phyloP scores from a whole-genome alignment of 2,113 vertebrate species.

The Clarias macrocephalus region DNA sequence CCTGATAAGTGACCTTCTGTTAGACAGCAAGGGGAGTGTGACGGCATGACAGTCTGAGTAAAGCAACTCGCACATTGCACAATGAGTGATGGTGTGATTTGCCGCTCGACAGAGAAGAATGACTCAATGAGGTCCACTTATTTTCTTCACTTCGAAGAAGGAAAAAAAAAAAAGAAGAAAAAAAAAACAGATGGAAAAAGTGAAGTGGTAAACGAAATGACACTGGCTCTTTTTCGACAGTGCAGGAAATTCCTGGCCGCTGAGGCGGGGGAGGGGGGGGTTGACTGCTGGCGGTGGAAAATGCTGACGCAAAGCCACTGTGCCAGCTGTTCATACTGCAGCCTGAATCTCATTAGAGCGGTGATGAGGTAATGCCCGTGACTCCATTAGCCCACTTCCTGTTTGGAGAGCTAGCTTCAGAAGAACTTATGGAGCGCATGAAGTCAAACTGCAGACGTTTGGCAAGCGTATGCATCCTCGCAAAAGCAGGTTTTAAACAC shows the following conservation, averaged over 20 bases:
- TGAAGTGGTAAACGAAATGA: slow-evolving; percentile 62
- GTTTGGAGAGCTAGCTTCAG: slow-evolving; percentile 27
- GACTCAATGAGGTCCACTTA: slow-evolving; percentile 28
- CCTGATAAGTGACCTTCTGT: slow-evolving; percentile 9
- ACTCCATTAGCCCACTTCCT: slow-evolving; percentile 47
- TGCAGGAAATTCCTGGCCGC: slow-evolving; percentile 62
- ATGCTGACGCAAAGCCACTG: slow-evolving; percentile 47
- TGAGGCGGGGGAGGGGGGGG: neutral
- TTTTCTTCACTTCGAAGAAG: slow-evolving; percentile 42
- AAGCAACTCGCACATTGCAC: slow-evolving; percentile 33
- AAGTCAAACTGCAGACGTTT: slow-evolving; percentile 51
- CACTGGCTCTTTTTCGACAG: slow-evolving; percentile 43
- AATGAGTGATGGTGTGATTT: slow-evolving; percentile 39
- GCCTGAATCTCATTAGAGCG: slow-evolving; percentile 47
- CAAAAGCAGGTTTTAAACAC: neutral
- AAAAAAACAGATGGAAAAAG: slow-evolving; percentile 37
- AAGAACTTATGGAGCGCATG: slow-evolving; percentile 62
- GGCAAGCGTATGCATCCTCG: slow-evolving; percentile 64
- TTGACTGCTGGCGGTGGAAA: slow-evolving; percentile 42
- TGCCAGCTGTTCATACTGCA: slow-evolving; percentile 54
- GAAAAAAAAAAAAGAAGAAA: slow-evolving; percentile 20
- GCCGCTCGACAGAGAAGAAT: slow-evolving; percentile 36
- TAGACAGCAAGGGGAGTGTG: slow-evolving; percentile 1
- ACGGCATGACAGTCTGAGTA: neutral
- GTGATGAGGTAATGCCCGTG: slow-evolving; percentile 41